Evolutionary conservation across 2,888 invertebrate genomes (phyloP).

Genomic region (Scrobipalpa costella): DNA sequence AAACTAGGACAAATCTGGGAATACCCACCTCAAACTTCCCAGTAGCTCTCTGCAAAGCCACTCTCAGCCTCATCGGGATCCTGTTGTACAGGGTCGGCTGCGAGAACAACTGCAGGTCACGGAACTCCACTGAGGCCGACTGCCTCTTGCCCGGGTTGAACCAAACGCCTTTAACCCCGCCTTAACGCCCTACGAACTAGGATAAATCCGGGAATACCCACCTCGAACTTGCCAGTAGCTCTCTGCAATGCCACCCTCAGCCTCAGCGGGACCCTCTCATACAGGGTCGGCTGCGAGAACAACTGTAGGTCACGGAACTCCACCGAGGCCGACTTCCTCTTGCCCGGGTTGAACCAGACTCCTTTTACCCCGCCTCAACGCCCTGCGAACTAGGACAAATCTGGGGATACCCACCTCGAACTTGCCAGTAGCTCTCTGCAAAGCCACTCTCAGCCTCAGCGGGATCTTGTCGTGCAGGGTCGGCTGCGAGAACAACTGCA

Average conservation of each 20-base stretch:
- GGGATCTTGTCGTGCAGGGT: constrained; percentile 75
- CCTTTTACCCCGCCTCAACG: too few species aligned
- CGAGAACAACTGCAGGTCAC: constrained; percentile 81
- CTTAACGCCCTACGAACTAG: too few species aligned
- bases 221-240: constrained; percentile 82
- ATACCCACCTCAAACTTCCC: constrained; percentile 38
- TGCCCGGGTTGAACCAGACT: constrained; percentile 71
- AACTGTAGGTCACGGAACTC: constrained; percentile 84
- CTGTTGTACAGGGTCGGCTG: constrained; percentile 82
- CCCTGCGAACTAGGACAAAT: too few species aligned
- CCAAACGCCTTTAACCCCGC: too few species aligned
- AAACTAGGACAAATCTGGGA: neutral
- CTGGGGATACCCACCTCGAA: constrained; percentile 72
- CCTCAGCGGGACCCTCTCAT: constrained; percentile 74
- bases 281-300: constrained; percentile 80
- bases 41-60: constrained; percentile 82
- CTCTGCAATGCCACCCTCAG: constrained; percentile 81
- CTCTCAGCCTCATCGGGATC: constrained; percentile 72
- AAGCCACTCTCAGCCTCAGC: constrained; percentile 76
- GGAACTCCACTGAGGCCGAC: constrained; percentile 85
- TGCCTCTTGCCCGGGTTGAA: constrained; percentile 77
- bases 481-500: constrained; percentile 82
- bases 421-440: constrained; percentile 82
- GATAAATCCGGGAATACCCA: constrained; percentile 36
- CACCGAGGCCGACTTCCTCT: constrained; percentile 84